Conservation (phyloP, 2,888 invertebrate species). For the Hanleya hanleyi region DNA sequence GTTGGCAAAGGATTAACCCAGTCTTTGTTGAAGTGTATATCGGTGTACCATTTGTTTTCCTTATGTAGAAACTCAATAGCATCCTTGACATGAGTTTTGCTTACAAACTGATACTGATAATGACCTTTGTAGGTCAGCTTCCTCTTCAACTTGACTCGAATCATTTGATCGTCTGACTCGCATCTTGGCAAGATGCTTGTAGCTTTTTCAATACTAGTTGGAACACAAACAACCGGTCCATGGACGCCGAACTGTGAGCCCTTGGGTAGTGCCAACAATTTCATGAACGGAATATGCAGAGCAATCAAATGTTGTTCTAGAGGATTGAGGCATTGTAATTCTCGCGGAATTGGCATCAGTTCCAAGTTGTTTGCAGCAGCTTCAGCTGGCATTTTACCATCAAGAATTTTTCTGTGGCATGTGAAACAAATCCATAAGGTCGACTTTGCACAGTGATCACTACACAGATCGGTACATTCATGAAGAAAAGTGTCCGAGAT, state of each 20-base stretch:
- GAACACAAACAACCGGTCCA: constrained; percentile 45
- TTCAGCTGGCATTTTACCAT: constrained; percentile 16
- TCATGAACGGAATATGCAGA: constrained; percentile 41
- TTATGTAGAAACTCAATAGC: constrained; percentile 19
- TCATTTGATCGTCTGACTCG: constrained; percentile 16
- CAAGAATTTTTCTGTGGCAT: constrained; percentile 21
- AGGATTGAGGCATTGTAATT: constrained; percentile 28
- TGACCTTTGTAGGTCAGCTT: constrained; percentile 35
- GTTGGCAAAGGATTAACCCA: background rate
- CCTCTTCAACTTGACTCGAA: constrained; percentile 37
- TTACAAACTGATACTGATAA: constrained; percentile 27
- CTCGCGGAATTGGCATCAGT: constrained; percentile 21
- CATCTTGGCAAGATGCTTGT: constrained; percentile 29
- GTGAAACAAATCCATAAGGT: constrained; percentile 19
- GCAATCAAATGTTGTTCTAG: constrained; percentile 41
- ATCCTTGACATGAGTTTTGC: constrained; percentile 13
- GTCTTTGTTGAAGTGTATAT: constrained; percentile 5
- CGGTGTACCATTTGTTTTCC: constrained; percentile 17
- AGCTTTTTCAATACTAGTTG: constrained; percentile 30
- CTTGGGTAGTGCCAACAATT: constrained; percentile 37
- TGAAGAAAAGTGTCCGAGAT: constrained; percentile 11
- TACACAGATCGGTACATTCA: background rate
- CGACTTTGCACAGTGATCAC: background rate
- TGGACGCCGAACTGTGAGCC: constrained; percentile 39
- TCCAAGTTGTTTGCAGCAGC: constrained; percentile 10